A percentile compares a stretch with the other conserved stretches of the same genome.
Evolutionary conservation across 2,888 invertebrate species (phyloP).

Genomic region (Lasioglossum zephyrum): DNA sequence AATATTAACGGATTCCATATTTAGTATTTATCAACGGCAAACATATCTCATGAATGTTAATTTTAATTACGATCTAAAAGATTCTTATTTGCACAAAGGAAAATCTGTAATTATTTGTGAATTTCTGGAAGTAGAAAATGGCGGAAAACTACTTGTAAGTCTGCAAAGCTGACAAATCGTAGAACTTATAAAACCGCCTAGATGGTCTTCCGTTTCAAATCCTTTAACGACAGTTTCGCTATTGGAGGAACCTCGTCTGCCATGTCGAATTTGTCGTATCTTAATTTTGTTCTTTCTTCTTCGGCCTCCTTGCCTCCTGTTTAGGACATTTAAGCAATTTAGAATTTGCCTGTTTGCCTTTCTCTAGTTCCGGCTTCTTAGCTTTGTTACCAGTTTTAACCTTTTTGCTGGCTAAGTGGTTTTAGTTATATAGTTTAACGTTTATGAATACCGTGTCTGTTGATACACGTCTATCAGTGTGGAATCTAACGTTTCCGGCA

Average conservation of each 20-base stretch:
- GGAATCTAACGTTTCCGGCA: background rate
- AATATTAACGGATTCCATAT: conserved; percentile 13
- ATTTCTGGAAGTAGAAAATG: conserved; percentile 5
- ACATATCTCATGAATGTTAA: conserved; percentile 56
- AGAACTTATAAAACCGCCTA: conserved; percentile 38
- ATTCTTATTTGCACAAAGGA: conserved; percentile 7
- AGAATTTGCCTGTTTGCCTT: background rate
- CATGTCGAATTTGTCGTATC: background rate
- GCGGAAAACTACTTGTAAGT: background rate
- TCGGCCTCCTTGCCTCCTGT: background rate
- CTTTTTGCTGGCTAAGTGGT: background rate
- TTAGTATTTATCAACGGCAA: conserved; percentile 30
- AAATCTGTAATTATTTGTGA: conserved; percentile 16
- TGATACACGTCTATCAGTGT: background rate
- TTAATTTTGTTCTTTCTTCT: background rate
- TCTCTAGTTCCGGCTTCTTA: background rate
- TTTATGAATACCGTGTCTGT: background rate
- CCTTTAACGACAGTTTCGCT: background rate
- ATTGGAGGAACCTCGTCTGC: conserved; percentile 5
- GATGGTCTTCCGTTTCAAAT: conserved; percentile 55
- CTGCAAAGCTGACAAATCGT: conserved; percentile 25
- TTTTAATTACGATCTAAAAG: conserved; percentile 26
- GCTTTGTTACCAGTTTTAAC: background rate
- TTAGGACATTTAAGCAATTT: background rate
- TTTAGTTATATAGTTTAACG: background rate